phyloP scores from a whole-genome alignment of 2,888 invertebrate species.

The Ptycholaimellus sp. region DNA sequence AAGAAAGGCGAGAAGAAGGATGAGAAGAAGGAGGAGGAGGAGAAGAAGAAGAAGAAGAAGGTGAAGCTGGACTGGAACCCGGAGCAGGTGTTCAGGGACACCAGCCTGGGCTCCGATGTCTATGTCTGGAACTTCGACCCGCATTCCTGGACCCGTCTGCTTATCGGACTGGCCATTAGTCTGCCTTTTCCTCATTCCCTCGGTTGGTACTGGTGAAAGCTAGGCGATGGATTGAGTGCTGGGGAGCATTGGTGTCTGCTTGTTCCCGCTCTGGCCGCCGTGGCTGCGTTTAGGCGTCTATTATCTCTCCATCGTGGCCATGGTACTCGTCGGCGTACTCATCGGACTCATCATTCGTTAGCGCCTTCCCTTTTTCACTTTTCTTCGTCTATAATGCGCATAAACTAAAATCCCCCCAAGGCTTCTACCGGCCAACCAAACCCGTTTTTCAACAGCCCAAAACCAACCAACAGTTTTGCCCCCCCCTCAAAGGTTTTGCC shows the following conservation, averaged over 20 bases:
- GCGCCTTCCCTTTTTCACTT: slow-evolving; percentile 12
- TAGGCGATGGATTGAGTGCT: slow-evolving; percentile 40
- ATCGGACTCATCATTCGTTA: slow-evolving; percentile 53
- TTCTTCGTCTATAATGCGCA: not conserved
- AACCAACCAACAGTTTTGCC: not conserved
- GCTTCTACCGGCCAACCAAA: not conserved
- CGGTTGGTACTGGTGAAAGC: not conserved
- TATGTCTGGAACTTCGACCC: slow-evolving; percentile 36
- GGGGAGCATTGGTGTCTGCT: slow-evolving; percentile 75
- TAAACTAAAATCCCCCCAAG: not conserved
- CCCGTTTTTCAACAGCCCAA: no score
- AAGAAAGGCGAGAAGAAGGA: slow-evolving; percentile 14
- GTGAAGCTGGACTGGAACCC: slow-evolving; percentile 89
- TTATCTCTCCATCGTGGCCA: slow-evolving; percentile 77
- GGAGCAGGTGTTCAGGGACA: slow-evolving; percentile 70
- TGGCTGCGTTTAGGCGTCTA: slow-evolving; percentile 59
- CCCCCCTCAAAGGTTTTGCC: not conserved
- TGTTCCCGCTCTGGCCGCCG: slow-evolving; percentile 97
- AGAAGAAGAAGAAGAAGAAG: slow-evolving; percentile 45
- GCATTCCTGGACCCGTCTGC: slow-evolving; percentile 30
- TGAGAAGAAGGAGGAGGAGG: slow-evolving; percentile 13
- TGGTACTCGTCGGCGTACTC: slow-evolving; percentile 76
- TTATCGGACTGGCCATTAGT: slow-evolving; percentile 31
- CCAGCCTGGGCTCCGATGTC: slow-evolving; percentile 50
- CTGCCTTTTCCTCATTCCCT: slow-evolving; percentile 1